These are phyloP conservation scores for Haemorhous mexicanus DNA, from an alignment of 2,113 vertebrate species.

Conservation along the genomic window DNA sequence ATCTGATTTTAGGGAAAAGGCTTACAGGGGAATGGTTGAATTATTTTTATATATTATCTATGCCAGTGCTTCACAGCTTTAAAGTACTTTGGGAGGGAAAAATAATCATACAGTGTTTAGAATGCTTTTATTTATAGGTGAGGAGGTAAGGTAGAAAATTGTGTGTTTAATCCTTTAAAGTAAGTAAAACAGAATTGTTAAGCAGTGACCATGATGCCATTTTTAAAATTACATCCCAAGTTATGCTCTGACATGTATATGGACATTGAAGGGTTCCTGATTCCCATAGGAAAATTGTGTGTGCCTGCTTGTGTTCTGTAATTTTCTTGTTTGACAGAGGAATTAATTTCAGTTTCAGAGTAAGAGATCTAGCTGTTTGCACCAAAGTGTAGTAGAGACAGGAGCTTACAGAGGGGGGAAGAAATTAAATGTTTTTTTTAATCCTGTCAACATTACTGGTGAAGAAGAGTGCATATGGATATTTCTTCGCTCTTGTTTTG, in stretches of 20 bases:
- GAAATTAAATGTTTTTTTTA: neutral
- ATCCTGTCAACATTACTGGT: neutral
- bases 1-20: neutral
- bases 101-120: neutral
- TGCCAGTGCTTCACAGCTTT: neutral
- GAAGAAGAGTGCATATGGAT: neutral
- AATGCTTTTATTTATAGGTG: neutral
- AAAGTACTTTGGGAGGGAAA: neutral
- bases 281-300: neutral
- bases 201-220: neutral
- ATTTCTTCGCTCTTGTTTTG: neutral
- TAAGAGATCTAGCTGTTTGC: neutral
- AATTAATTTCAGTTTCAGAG: neutral
- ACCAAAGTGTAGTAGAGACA: neutral
- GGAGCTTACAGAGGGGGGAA: neutral
- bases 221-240: neutral
- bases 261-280: neutral
- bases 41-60: neutral
- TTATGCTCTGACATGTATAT: neutral
- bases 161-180: neutral
- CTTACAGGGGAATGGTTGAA: neutral
- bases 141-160: neutral
- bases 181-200: neutral
- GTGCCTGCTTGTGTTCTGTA: neutral
- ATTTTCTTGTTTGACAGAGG: neutral